Base-by-base conservation (phyloP, 2,797 vertebrate genomes). In the Antennarius maculatus region DNA sequence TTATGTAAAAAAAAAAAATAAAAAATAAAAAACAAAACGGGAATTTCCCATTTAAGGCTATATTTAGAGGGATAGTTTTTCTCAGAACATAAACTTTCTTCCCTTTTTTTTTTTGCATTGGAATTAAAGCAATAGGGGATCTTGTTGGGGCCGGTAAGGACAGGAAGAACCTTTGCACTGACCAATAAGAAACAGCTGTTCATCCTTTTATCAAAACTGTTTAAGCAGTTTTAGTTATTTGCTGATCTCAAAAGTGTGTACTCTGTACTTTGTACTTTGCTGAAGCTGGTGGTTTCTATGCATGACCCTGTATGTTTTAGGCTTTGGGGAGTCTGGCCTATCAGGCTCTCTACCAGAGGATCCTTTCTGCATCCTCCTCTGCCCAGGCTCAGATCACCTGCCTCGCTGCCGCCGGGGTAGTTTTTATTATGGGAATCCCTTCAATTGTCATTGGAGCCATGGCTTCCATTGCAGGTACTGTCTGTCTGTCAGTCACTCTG, bases 391-490 rank as follows among this genome's bases (percentile, higher is more conserved):
- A 89, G 74, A 27, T 93, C 53, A 91, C 90, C 57, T 94, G 93
- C 62, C 93, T 83, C 65, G 69, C 89, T 62, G 88, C 93, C 15
- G 92, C 89, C 3, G 39, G 79, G 11, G 64, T 85, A 1, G 81
- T 80, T 57, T 87, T 93, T 59, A 43, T 84, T 0, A 81, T 93
- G 87, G 92, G 92, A 53, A 86, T 95, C 45, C 94, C 93, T 9
- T 90, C 94, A 0, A 82, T 93, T 52, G 50, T 94, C 62, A 88
- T 94, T 13, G 94, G 93, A 46, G 92, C 86, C 15, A 86, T 87
- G 6, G 91, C 94, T 71, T 88, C 87, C 63, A 93, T 92, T 66
- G 92, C 94, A 92, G 93, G 93, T 95, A 88, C 27, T 23, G 23
- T 23, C 23, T 23, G 23, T 23, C 23, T 23, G 23, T 23, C 27